Conservation (phyloP, 2,797 vertebrate genomes). For the Myotis vivesi region DNA sequence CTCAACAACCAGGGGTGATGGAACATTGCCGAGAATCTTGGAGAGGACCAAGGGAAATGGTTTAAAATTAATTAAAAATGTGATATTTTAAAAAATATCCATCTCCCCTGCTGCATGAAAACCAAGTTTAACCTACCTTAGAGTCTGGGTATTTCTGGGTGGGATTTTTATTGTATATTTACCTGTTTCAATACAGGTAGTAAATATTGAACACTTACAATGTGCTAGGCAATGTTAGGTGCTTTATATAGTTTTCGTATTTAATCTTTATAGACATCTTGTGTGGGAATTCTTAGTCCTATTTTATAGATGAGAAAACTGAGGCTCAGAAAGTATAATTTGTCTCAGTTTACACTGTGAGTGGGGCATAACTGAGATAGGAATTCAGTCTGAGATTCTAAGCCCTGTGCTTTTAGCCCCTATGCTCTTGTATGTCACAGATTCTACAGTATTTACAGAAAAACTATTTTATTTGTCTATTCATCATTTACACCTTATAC, state of each 20-base stretch:
- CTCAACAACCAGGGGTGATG: slow-evolving; percentile 30
- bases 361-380: background rate
- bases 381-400: background rate
- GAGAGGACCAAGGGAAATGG: slow-evolving; percentile 25
- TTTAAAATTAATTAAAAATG: slow-evolving; percentile 48
- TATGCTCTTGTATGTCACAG: background rate
- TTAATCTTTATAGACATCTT: background rate
- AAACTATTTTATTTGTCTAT: background rate
- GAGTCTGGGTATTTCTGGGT: background rate
- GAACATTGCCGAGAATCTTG: slow-evolving; percentile 51
- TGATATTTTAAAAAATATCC: slow-evolving; percentile 33
- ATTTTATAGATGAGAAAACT: background rate
- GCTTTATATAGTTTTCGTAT: background rate
- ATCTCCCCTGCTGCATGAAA: background rate
- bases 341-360: background rate
- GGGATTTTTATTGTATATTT: background rate
- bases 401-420: background rate
- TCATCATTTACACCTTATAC: background rate
- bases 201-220: background rate
- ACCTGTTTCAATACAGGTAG: background rate
- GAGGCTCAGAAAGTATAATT: background rate
- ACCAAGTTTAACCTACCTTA: background rate
- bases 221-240: background rate
- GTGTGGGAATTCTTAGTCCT: background rate
- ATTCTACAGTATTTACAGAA: background rate